Percentiles rank a stretch among this genome's conserved stretches.
These are phyloP conservation scores for Psittacula derbiana DNA, from an alignment of 2,797 vertebrate genomes.

Conservation along the genomic window DNA sequence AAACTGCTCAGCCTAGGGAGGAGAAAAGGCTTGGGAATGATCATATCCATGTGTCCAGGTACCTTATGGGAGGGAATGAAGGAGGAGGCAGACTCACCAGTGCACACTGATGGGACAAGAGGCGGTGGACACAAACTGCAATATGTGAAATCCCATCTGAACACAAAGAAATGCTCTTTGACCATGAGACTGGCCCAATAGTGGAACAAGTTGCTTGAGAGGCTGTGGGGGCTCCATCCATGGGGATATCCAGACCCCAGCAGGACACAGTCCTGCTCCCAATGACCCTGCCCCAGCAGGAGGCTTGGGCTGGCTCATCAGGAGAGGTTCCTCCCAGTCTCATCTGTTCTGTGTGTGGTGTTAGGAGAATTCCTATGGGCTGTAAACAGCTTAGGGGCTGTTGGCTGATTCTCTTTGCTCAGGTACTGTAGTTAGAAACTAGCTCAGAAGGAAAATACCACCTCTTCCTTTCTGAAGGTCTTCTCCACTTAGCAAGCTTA, in stretches of 20 bases:
- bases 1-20: neutral
- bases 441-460: neutral
- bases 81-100: neutral
- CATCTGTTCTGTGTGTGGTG: neutral
- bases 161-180: neutral
- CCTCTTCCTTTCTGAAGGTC: neutral
- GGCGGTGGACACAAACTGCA: neutral
- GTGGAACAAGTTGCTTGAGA: neutral
- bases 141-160: neutral
- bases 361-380: neutral
- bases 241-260: neutral
- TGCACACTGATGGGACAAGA: neutral
- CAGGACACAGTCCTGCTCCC: neutral
- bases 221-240: neutral
- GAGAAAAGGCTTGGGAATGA: neutral
- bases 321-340: neutral
- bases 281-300: neutral
- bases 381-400: neutral
- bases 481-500: neutral
- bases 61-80: neutral
- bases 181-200: accelerated
- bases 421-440: neutral
- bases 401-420: neutral
- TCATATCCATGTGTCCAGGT: neutral
- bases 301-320: neutral